A percentile compares a stretch with the other conserved stretches of the same genome.
Conservation (phyloP, 2,797 vertebrate species). For the Thunnus albacares region DNA sequence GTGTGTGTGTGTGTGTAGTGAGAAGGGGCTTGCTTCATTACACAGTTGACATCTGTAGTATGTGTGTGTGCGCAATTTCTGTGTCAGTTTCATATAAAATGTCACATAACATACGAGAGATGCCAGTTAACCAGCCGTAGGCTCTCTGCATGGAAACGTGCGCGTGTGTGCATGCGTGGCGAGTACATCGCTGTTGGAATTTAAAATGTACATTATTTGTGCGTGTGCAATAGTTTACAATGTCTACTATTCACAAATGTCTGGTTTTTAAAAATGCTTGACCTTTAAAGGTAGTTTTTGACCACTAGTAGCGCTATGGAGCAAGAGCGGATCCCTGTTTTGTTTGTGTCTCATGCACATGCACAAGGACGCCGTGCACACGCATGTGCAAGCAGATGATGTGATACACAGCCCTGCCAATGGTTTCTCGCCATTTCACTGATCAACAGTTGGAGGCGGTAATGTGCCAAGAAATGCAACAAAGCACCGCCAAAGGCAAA, state of each 20-base stretch:
- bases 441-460: not conserved
- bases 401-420: not conserved
- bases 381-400: not conserved
- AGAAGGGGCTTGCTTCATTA: slow-evolving; percentile 53
- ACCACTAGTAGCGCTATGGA: too few species aligned
- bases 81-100: slow-evolving; percentile 55
- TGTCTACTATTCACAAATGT: not conserved
- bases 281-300: not conserved
- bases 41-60: slow-evolving; percentile 61
- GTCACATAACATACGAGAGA: slow-evolving; percentile 46
- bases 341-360: not conserved
- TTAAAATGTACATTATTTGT: not conserved
- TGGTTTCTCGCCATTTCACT: too few species aligned
- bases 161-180: not conserved
- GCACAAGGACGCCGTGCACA: too few species aligned
- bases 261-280: not conserved
- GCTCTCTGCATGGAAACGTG: not conserved
- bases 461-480: not conserved
- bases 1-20: slow-evolving; percentile 25
- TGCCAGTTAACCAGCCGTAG: slow-evolving; percentile 44
- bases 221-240: not conserved
- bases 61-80: slow-evolving; percentile 42
- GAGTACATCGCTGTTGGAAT: slow-evolving; percentile 3
- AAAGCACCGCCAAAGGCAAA: not conserved
- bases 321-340: too few species aligned